Base-by-base conservation (phyloP, 2,113 vertebrate genomes). In the Pseudopodoces humilis region DNA sequence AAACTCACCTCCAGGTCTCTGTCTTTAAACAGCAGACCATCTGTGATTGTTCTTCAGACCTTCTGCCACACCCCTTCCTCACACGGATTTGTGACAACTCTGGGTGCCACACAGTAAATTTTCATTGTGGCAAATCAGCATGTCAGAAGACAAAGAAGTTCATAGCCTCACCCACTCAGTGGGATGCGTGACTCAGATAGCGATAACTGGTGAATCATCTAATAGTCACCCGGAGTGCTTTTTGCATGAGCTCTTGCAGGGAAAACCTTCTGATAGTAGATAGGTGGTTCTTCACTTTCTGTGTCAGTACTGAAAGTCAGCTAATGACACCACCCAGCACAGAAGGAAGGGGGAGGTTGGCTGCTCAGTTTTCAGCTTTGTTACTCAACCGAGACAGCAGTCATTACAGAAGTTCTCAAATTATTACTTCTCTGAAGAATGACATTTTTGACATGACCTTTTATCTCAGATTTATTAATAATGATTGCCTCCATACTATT, bases 111-210 rank as follows among this genome's bases (percentile, higher is more conserved):
- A n/a, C 33, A 37, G 75, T 68, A 53, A 44, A 56, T 70, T 94
- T 90, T 96, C 69, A 15, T 52, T 4, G 9, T 35, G 82, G 88
- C 33, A 88, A 70, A 88, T 41, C 52, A 81, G 35, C 52, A 3
- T 71, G 68, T 74, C 71, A 83, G 70, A 52, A 93, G 89, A 87
- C n/a, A 85, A 82, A 91, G 70, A 21, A 74, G 33, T 83, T 64
- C 58, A 69, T 35, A 86, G 81, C 24, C 56, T 96, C 68, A 70
- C 83, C 76, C n/a, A 56, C 87, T 70, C 83, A 69, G 90, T 62
- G 93, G 82, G 92, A 83, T 83, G 47, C 2, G 0, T 96, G 94
- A 97, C 71, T 96, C 95, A 92, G 79, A 87, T 24, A 43, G 74
- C 4, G 81, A 50, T 78, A 95, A 65, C n/a, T 41, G 63, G 70